phyloP scores from a whole-genome alignment of 1,140 invertebrate genomes.

The Druon quercuslanigerum region DNA sequence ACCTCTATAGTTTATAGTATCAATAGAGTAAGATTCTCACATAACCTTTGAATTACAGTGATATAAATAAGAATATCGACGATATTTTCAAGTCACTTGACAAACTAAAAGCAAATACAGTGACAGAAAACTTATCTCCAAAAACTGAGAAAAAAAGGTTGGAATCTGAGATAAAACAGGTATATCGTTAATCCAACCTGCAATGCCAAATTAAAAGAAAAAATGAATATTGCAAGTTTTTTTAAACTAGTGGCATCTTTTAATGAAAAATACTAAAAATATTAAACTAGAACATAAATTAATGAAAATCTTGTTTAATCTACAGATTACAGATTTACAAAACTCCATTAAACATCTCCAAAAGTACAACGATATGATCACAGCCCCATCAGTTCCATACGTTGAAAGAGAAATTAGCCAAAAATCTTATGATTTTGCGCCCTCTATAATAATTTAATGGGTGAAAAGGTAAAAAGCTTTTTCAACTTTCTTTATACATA shows the following conservation, averaged over 20 bases:
- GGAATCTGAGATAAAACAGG: conserved; percentile 53
- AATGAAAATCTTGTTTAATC: neutral
- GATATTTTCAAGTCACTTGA: conserved; percentile 51
- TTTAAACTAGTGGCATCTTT: neutral
- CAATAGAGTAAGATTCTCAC: neutral
- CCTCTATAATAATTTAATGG: neutral
- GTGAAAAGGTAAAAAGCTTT: neutral
- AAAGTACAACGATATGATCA: neutral
- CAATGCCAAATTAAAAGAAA: neutral
- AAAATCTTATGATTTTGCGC: neutral
- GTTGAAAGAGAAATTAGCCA: neutral
- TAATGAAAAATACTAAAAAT: neutral
- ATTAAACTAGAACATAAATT: neutral
- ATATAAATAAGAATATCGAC: conserved; percentile 55
- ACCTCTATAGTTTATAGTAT: neutral
- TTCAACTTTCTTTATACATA: neutral
- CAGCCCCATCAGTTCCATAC: neutral
- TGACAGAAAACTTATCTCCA: conserved; percentile 39
- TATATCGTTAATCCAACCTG: conserved; percentile 35
- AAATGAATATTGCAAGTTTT: neutral
- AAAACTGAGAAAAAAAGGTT: conserved; percentile 43
- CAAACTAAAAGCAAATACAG: conserved; percentile 42
- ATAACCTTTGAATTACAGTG: conserved; percentile 42
- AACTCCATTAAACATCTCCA: conserved; percentile 8
- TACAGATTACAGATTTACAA: conserved; percentile 11